A percentile compares a stretch with the other conserved stretches of the same genome.
These are phyloP conservation scores for Lottia scabra DNA, from an alignment of 2,888 invertebrate species.

Conservation along the genomic window DNA sequence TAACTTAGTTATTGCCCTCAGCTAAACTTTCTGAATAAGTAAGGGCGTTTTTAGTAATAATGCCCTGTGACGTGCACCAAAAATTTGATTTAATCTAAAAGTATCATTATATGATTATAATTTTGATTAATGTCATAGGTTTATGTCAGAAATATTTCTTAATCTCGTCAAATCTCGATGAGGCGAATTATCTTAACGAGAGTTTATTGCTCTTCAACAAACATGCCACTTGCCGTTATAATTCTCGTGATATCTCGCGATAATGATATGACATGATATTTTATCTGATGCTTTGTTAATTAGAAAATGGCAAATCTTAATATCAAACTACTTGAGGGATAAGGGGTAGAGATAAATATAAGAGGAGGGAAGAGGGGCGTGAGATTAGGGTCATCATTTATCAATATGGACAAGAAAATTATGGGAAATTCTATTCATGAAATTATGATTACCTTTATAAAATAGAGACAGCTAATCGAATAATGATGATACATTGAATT, in stretches of 20 bases:
- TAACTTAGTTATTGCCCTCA: too few relatives aligned
- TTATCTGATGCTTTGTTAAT: slow-evolving; percentile 2
- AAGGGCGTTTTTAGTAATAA: not conserved
- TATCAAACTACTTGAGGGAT: not conserved
- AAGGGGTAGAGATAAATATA: too few relatives aligned
- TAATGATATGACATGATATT: slow-evolving; percentile 1
- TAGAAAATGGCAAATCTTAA: not conserved
- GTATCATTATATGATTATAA: not conserved
- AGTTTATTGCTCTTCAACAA: slow-evolving; percentile 4
- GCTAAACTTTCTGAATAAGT: too few relatives aligned
- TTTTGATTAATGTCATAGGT: not conserved
- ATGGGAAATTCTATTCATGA: too few relatives aligned
- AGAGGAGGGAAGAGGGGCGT: too few relatives aligned
- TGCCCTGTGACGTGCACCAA: not conserved
- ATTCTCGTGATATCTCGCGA: slow-evolving; percentile 4
- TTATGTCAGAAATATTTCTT: not conserved
- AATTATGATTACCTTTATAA: too few relatives aligned
- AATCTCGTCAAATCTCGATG: not conserved
- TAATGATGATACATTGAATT: too few relatives aligned
- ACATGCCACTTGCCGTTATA: not conserved
- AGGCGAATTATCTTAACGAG: slow-evolving; percentile 1
- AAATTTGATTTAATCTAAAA: not conserved
- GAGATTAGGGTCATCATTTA: too few relatives aligned
- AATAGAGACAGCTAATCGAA: too few relatives aligned
- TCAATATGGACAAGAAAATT: too few relatives aligned